phyloP scores from a whole-genome alignment of 2,888 invertebrate species.

The Tiliacea aurago region DNA sequence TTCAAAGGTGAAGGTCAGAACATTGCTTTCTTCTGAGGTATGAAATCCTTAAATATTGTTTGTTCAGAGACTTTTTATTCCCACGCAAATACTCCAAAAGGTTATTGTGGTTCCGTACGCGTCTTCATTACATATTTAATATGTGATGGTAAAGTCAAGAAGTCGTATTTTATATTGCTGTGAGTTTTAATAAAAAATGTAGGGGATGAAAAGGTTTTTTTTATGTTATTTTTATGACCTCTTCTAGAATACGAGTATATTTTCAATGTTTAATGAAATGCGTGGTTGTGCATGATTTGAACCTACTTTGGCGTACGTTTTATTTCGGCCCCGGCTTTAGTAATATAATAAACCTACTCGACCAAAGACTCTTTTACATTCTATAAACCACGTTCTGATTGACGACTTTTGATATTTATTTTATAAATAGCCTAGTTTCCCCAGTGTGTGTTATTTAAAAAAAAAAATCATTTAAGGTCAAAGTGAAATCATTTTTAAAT shows the following conservation, averaged over 20 bases:
- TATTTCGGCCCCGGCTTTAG: slow-evolving; percentile 12
- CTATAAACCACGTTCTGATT: background rate
- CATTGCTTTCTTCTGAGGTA: background rate
- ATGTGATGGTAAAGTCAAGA: slow-evolving; percentile 34
- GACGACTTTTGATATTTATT: background rate
- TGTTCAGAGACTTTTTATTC: slow-evolving; percentile 8
- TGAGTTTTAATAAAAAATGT: slow-evolving; percentile 51
- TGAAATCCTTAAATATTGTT: slow-evolving; percentile 31
- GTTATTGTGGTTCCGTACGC: slow-evolving; percentile 17
- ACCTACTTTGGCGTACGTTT: slow-evolving; percentile 5
- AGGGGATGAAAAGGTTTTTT: slow-evolving; percentile 27
- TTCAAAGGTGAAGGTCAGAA: slow-evolving; percentile 3
- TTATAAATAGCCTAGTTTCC: background rate
- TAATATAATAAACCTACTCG: slow-evolving; percentile 28
- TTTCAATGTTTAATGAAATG: slow-evolving; percentile 47
- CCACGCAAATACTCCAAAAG: slow-evolving; percentile 31
- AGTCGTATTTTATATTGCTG: slow-evolving; percentile 42
- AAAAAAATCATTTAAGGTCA: no score
- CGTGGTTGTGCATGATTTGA: slow-evolving; percentile 50
- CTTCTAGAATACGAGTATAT: slow-evolving; percentile 29
- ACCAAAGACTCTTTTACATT: background rate
- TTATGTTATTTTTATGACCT: slow-evolving; percentile 43
- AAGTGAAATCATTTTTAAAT: no score
- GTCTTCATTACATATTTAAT: slow-evolving; percentile 42
- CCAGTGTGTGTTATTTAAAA: no score